These are phyloP conservation scores for Rosalia funebris DNA, from an alignment of 2,888 invertebrate species.

Conservation along the genomic window DNA sequence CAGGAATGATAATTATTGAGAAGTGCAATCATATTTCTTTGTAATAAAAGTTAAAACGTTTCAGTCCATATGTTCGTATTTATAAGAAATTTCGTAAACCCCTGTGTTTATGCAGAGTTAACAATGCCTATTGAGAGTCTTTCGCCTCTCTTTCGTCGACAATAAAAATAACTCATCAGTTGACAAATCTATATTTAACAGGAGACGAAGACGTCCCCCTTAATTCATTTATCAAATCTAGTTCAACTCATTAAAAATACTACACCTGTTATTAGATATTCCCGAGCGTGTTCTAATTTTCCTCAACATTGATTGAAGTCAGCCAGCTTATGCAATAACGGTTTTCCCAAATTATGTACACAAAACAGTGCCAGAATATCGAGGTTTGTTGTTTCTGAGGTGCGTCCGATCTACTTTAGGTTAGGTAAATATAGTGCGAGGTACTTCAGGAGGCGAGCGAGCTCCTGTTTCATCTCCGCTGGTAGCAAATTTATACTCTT, in stretches of 20 bases:
- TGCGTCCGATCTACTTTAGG: conserved; percentile 15
- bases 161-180: conserved; percentile 34
- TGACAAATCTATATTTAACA: conserved; percentile 40
- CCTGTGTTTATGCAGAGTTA: too few relatives aligned
- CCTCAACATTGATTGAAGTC: conserved; percentile 22
- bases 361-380: conserved; percentile 15
- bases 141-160: background rate
- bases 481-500: conserved; percentile 10
- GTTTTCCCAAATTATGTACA: conserved; percentile 20
- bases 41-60: too few relatives aligned
- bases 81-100: too few relatives aligned
- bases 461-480: conserved; percentile 1
- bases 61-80: too few relatives aligned
- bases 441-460: background rate
- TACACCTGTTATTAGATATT: conserved; percentile 21
- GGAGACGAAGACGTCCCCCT: conserved; percentile 32
- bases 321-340: conserved; percentile 22
- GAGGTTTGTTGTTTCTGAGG: conserved; percentile 22
- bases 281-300: conserved; percentile 20
- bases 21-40: too few relatives aligned
- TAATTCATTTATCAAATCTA: conserved; percentile 34
- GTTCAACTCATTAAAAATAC: conserved; percentile 24
- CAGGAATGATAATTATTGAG: too few relatives aligned
- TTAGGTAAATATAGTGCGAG: conserved; percentile 21
- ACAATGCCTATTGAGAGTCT: too few relatives aligned